Evolutionary conservation across 2,888 invertebrate genomes (phyloP).

Genomic region (Polydrusus pterygomalis): DNA sequence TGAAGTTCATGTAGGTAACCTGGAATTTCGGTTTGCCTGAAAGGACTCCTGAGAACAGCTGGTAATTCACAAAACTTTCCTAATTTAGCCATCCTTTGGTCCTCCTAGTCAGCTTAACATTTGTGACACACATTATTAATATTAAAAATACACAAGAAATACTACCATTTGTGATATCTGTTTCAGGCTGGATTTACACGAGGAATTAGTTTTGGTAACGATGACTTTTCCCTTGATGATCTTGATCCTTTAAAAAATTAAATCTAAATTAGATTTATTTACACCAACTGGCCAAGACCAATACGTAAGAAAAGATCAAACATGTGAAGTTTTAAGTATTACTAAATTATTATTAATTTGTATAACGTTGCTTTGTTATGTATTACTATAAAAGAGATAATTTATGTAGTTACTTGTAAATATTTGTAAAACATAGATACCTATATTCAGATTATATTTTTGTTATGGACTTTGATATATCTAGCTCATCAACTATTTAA

Average conservation of each 20-base stretch:
- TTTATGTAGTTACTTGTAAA: conserved; percentile 16
- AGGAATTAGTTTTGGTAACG: conserved; percentile 90
- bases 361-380: conserved; percentile 2
- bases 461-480: conserved; percentile 18
- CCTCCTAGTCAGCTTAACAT: too few relatives aligned
- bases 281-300: not conserved
- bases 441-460: conserved; percentile 18
- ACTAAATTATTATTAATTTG: conserved; percentile 12
- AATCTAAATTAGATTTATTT: conserved; percentile 55
- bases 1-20: too few relatives aligned
- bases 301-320: conserved; percentile 10
- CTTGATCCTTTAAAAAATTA: conserved; percentile 91
- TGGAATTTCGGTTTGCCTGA: too few relatives aligned
- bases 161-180: conserved; percentile 46
- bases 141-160: too few relatives aligned
- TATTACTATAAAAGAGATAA: conserved; percentile 8
- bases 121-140: too few relatives aligned
- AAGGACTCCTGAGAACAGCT: too few relatives aligned
- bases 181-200: conserved; percentile 91
- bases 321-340: conserved; percentile 11
- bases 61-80: too few relatives aligned
- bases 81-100: too few relatives aligned
- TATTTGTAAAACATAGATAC: conserved; percentile 15
- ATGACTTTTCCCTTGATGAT: conserved; percentile 95
- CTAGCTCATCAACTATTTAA: not conserved